Evolutionary conservation across 1,140 invertebrate genomes (phyloP).

Genomic region (Lucilia cuprina): DNA sequence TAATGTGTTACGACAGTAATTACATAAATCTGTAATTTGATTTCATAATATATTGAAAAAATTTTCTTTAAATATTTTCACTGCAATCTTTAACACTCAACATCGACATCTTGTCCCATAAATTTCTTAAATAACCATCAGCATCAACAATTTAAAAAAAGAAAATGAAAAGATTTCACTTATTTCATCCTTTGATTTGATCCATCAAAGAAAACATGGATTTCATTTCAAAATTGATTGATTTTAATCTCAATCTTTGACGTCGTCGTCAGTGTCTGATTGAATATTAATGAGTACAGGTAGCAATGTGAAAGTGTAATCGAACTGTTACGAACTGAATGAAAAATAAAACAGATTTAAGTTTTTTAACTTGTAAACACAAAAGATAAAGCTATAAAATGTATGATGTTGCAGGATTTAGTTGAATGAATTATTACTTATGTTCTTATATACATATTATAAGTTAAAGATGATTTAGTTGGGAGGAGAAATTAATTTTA

Average conservation of each 20-base stretch:
- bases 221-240: not conserved
- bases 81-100: not conserved
- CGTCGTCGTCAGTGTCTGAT: not conserved
- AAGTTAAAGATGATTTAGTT: not conserved
- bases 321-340: too few species aligned
- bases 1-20: too few species aligned
- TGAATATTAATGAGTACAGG: not conserved
- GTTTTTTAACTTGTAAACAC: not conserved
- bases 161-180: not conserved
- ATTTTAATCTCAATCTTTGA: not conserved
- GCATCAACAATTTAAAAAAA: not conserved
- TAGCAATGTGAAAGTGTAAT: not conserved
- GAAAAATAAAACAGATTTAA: not conserved
- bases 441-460: not conserved
- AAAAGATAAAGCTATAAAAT: not conserved
- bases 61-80: too few species aligned
- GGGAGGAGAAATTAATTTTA: not conserved
- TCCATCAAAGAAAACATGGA: not conserved
- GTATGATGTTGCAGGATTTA: not conserved
- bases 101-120: too few species aligned
- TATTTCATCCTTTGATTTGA: not conserved
- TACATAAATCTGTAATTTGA: too few species aligned
- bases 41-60: too few species aligned
- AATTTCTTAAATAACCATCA: not conserved
- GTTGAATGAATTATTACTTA: not conserved